phyloP scores from a whole-genome alignment of 2,797 vertebrate genomes.

The Coccyzus lansbergi region DNA sequence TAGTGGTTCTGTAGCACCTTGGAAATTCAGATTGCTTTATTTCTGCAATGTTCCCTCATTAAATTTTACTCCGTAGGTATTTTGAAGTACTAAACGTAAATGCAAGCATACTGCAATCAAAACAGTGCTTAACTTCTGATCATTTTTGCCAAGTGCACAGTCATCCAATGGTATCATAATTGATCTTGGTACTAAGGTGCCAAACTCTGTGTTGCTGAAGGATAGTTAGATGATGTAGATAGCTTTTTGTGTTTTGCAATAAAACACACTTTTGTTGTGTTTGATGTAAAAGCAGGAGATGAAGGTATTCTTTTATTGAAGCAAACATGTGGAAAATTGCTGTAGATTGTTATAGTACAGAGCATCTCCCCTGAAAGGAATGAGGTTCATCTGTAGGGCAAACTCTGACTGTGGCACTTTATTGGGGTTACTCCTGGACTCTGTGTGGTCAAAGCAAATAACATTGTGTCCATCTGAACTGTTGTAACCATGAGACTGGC shows the following conservation, averaged over 20 bases:
- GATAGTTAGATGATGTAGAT: constrained; percentile 81
- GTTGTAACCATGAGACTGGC: constrained; percentile 58
- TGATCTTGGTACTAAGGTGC: constrained; percentile 48
- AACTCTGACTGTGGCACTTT: constrained; percentile 60
- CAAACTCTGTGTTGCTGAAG: constrained; percentile 64
- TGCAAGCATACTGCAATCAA: constrained; percentile 23
- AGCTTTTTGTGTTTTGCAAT: constrained; percentile 68
- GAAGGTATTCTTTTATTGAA: constrained; percentile 80
- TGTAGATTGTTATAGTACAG: constrained; percentile 69
- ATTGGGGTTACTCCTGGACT: constrained; percentile 64
- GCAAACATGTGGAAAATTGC: constrained; percentile 80
- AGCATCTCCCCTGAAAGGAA: constrained; percentile 67
- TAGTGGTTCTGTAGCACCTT: background rate
- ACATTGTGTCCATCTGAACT: constrained; percentile 66
- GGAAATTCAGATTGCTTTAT: constrained; percentile 4
- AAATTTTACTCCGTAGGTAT: background rate
- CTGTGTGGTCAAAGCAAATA: constrained; percentile 75
- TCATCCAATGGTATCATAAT: constrained; percentile 35
- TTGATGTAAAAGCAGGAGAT: constrained; percentile 69
- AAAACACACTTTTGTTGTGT: constrained; percentile 53
- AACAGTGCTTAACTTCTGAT: constrained; percentile 48
- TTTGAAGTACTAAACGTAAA: constrained; percentile 28
- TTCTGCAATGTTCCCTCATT: constrained; percentile 22
- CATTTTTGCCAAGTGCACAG: constrained; percentile 38
- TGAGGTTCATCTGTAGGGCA: constrained; percentile 74